Evolutionary conservation across 2,113 vertebrate genomes (phyloP).

Genomic region (Collichthys lucidus): DNA sequence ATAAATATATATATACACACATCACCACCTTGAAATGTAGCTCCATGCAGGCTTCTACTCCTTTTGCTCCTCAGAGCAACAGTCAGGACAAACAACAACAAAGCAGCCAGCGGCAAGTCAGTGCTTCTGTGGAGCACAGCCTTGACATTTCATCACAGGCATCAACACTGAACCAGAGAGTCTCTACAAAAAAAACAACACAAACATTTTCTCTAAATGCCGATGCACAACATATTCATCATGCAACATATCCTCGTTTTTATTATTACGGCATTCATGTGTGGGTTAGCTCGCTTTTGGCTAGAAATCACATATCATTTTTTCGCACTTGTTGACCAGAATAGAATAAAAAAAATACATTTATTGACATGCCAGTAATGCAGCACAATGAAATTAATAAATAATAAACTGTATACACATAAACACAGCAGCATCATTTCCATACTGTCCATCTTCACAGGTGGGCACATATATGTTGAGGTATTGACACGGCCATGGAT

Average conservation of each 20-base stretch:
- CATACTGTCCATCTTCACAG: not conserved
- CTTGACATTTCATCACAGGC: slow-evolving; percentile 44
- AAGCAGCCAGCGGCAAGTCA: slow-evolving; percentile 10
- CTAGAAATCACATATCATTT: not conserved
- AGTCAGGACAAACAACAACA: slow-evolving; percentile 27
- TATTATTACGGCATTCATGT: not conserved
- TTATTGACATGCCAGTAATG: not conserved
- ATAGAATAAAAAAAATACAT: not conserved
- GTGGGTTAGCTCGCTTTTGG: not conserved
- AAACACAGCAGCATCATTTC: not conserved
- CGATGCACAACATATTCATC: not conserved
- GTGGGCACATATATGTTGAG: slow-evolving; percentile 6
- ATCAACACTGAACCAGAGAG: not conserved
- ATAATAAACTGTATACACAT: not conserved
- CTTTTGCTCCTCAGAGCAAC: slow-evolving; percentile 20
- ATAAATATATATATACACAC: not conserved
- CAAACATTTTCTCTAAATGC: not conserved
- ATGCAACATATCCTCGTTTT: not conserved
- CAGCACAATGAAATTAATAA: not conserved
- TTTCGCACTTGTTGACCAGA: not conserved
- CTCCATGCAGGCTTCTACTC: not conserved
- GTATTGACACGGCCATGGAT: not conserved
- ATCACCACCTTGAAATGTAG: not conserved
- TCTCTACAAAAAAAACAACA: not conserved
- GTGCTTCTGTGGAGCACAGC: slow-evolving; percentile 20